Conservation (phyloP, 1,140 invertebrate genomes). For the Babylonia areolata region DNA sequence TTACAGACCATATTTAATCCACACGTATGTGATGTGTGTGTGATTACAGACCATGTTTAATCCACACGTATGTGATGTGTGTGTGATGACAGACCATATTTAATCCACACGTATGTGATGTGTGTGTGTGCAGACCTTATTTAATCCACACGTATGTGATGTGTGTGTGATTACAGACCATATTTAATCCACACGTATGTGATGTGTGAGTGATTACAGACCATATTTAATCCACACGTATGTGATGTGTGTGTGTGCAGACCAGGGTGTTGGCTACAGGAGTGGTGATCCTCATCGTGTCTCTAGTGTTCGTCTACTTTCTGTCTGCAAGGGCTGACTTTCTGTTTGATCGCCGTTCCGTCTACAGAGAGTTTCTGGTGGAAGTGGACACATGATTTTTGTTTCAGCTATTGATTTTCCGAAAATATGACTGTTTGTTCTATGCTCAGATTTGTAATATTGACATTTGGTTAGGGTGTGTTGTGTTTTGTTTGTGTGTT, state of each 20-base stretch:
- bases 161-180: no score
- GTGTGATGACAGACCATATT: no score
- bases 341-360: not conserved
- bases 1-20: no score
- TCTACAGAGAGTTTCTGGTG: not conserved
- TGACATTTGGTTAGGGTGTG: not conserved
- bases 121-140: no score
- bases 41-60: no score
- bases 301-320: constrained; percentile 11
- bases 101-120: no score
- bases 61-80: no score
- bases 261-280: not conserved
- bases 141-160: no score
- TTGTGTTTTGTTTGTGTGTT: not conserved
- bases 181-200: no score
- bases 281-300: not conserved
- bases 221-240: no score
- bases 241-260: not conserved
- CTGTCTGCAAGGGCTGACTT: not conserved
- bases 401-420: not conserved
- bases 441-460: not conserved
- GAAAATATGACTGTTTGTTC: not conserved
- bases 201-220: no score
- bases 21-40: no score
- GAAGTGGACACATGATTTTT: not conserved